Base-by-base conservation (phyloP, 2,113 vertebrate species). In the Anolis carolinensis region DNA sequence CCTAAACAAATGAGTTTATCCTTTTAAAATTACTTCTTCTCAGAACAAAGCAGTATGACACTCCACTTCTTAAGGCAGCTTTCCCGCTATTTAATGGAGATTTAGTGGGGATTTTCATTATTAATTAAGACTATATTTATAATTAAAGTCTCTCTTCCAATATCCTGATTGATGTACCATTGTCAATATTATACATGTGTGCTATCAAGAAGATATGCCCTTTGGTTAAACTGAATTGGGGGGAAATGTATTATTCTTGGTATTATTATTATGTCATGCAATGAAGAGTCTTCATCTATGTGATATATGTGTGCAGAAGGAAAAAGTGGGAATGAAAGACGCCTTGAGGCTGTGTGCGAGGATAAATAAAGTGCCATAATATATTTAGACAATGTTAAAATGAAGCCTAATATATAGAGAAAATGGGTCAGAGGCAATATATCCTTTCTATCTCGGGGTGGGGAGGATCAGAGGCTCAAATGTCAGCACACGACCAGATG, bases 71-170 rank as follows among this genome's bases (percentile, higher is more conserved):
- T 30, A 86, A 86, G 52, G n/a, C 65, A 0, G 0, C 75, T 75
- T 90, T 89, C 65, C 81, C 83, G 79, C 27, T 23, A 5, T 84
- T 75, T 70, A 79, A 50, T 1, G 50, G 75, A 73, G 83, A 34
- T 63, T 85, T 83, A 85, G 0, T 52, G 44, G 91, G 82, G 73
- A 82, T 79, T 78, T 83, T 89, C 39, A 73, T 77, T 84, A 92
- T 39, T 52, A 92, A 89, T 52, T 77, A 88, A 62, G 3, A 73
- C 79, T 88, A 67, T 13, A 39, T 71, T 91, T 82, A 79, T 85
- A 90, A 44, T 76, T 78, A 80, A 89, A 89, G 55, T 0, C 32
- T 67, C 30, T 89, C 44, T 48, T 72, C 84, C 82, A 13, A 8
- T 5, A 84, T 55, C 71, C 67, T 27, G n/a, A 50, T 50, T 86